Evolutionary conservation across 2,888 invertebrate species (phyloP).

Genomic region (Drosophila birchii): DNA sequence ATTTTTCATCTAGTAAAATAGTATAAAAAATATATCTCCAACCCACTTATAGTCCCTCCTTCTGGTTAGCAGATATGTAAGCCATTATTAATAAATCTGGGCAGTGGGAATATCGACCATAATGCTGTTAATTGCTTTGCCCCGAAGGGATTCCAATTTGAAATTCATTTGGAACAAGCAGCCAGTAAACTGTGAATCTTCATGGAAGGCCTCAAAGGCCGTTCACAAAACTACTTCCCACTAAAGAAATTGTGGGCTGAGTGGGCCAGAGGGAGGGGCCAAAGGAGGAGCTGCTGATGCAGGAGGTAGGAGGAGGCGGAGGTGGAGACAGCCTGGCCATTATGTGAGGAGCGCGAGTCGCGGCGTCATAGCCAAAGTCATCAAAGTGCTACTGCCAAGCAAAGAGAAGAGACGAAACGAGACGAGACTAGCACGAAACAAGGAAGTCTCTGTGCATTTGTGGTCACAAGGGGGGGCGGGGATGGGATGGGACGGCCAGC

Average conservation of each 20-base stretch:
- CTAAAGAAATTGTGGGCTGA: slow-evolving; percentile 23
- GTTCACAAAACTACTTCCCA: slow-evolving; percentile 33
- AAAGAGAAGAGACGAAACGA: slow-evolving; percentile 48
- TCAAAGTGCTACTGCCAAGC: slow-evolving; percentile 70
- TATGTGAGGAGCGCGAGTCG: slow-evolving; percentile 42
- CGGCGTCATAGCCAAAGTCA: slow-evolving; percentile 64
- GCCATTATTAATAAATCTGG: slow-evolving; percentile 13
- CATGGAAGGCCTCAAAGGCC: slow-evolving; percentile 33
- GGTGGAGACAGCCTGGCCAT: slow-evolving; percentile 45
- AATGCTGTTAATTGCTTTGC: slow-evolving; percentile 34
- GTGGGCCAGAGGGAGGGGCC: slow-evolving; percentile 2
- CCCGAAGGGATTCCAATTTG: slow-evolving; percentile 32
- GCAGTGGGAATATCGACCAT: slow-evolving; percentile 32
- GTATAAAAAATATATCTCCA: too few species aligned
- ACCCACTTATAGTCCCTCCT: neutral
- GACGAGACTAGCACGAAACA: slow-evolving; percentile 72
- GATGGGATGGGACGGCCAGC: slow-evolving; percentile 28
- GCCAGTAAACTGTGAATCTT: slow-evolving; percentile 40
- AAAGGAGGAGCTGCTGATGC: slow-evolving; percentile 1
- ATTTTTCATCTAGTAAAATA: neutral
- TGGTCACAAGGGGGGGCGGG: slow-evolving; percentile 16
- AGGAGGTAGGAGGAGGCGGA: slow-evolving; percentile 6
- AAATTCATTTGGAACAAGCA: slow-evolving; percentile 30
- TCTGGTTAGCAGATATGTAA: neutral
- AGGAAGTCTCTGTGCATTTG: slow-evolving; percentile 69